Conservation (phyloP, 2,113 vertebrate genomes). For the Potamarius usumacintae region DNA sequence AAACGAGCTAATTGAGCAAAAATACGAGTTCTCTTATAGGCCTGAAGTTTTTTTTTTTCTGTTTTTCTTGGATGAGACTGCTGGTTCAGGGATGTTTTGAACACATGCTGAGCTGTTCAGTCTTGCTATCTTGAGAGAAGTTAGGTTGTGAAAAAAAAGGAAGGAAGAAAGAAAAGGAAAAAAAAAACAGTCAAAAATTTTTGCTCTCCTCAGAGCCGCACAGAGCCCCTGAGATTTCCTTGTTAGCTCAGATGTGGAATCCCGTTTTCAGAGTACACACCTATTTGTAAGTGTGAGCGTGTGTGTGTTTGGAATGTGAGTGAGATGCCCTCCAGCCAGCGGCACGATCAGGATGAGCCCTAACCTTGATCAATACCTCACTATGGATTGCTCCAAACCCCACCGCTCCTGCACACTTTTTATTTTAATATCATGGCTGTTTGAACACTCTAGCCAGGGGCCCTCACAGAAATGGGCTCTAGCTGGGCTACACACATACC, state of each 20-base stretch:
- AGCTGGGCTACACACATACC: slow-evolving; percentile 37
- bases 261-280: slow-evolving; percentile 53
- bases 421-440: slow-evolving; percentile 79
- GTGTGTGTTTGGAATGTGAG: slow-evolving; percentile 18
- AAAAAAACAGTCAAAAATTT: slow-evolving; percentile 11
- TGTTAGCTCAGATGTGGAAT: slow-evolving; percentile 57
- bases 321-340: slow-evolving; percentile 63
- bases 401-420: slow-evolving; percentile 68
- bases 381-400: slow-evolving; percentile 72
- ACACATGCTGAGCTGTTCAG: slow-evolving; percentile 30
- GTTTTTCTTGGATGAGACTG: slow-evolving; percentile 11
- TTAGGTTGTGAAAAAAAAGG: not conserved
- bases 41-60: not conserved
- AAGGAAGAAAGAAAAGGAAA: not conserved
- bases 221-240: slow-evolving; percentile 53
- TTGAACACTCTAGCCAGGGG: slow-evolving; percentile 75
- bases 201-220: slow-evolving; percentile 23
- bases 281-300: slow-evolving; percentile 31
- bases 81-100: slow-evolving; percentile 32
- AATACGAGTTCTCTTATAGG: slow-evolving; percentile 1
- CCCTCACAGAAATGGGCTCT: slow-evolving; percentile 54
- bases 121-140: slow-evolving; percentile 4
- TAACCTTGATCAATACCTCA: slow-evolving; percentile 80
- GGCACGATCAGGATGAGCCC: slow-evolving; percentile 63
- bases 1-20: slow-evolving; percentile 25